phyloP scores from a whole-genome alignment of 1,140 invertebrate species.

The Fopius arisanus region DNA sequence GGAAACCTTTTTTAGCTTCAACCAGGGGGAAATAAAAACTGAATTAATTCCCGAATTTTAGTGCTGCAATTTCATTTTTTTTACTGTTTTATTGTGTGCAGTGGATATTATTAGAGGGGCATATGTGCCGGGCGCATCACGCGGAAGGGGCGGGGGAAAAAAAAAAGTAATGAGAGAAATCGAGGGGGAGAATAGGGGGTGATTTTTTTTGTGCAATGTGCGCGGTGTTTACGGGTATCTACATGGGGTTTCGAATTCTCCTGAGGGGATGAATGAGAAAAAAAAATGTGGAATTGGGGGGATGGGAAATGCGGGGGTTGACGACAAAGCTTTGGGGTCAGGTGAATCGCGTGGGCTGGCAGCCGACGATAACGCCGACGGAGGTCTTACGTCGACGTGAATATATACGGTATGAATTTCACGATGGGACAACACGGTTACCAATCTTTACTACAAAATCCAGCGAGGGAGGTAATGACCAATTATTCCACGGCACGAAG shows the following conservation, averaged over 20 bases:
- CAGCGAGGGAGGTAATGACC: conserved; percentile 31
- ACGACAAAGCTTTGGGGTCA: conserved; percentile 19
- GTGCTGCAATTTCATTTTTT: background rate
- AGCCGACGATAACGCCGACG: conserved; percentile 44
- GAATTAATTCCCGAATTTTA: background rate
- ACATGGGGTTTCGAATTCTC: conserved; percentile 14
- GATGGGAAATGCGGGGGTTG: background rate
- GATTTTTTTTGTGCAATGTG: conserved; percentile 20
- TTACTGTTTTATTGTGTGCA: background rate
- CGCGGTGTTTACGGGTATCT: conserved; percentile 45
- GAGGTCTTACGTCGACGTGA: conserved; percentile 39
- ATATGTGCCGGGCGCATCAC: background rate
- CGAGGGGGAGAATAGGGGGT: background rate
- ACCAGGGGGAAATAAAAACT: background rate
- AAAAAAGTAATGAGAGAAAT: background rate
- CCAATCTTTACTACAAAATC: background rate
- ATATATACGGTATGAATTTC: conserved; percentile 38
- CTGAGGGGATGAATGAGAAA: conserved; percentile 14
- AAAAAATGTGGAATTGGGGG: background rate
- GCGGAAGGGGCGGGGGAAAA: background rate
- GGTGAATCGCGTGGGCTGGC: conserved; percentile 44
- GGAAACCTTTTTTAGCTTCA: background rate
- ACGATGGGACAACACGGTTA: conserved; percentile 15
- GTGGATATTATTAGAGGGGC: background rate
- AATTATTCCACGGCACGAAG: conserved; percentile 36